Evolutionary conservation across 1,140 invertebrate species (phyloP), one percentile per base, ranked within the genome.

Genomic region (Pseudachorutes palmiensis): DNA sequence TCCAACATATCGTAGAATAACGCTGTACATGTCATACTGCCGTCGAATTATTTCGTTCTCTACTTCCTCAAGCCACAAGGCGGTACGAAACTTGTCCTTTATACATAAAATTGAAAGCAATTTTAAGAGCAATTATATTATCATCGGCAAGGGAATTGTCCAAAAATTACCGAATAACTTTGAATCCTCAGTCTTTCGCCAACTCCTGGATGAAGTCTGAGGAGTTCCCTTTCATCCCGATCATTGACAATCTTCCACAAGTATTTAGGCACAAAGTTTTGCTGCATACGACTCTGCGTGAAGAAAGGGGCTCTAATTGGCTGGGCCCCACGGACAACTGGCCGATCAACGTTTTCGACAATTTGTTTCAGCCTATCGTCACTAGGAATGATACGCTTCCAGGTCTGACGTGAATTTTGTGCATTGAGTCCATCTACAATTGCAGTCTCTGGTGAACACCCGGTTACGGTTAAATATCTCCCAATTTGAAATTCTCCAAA

Each of bases 21-120:
- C 85, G 68, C 83, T 82, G 45, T 84, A 77, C 70, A 87, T 83
- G 76, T 90, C 85, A 77, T 87, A 92, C 66, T 82, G 81, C 69
- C 84, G 82, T 64, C 92, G 83, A 63, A 82, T 78, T 22, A 88
- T 77, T 29, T 82, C 82, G 68, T 81, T 79, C 74, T 81, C 78
- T 26, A 82, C 78, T 82, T 94, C 91, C 78, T 94, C 91, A 41
- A 94, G 78, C 76, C 88, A 86, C 1, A 95, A 74, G 29, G 94
- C 78, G 24, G 80, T 76, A 62, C 87, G 83, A 77, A 93, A 91
- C 74, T 82, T 78, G 12, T 74, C 64, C 41, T 75, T 45, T 81
- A 68, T 28, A 84, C 78, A 67, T 74, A 79, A 72, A 88, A 74
- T 84, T 76, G 51, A 75, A 71, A 28, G 78, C 36, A 78, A 76